phyloP scores from a whole-genome alignment of 2,888 invertebrate genomes.

The Drosophila longiperda region DNA sequence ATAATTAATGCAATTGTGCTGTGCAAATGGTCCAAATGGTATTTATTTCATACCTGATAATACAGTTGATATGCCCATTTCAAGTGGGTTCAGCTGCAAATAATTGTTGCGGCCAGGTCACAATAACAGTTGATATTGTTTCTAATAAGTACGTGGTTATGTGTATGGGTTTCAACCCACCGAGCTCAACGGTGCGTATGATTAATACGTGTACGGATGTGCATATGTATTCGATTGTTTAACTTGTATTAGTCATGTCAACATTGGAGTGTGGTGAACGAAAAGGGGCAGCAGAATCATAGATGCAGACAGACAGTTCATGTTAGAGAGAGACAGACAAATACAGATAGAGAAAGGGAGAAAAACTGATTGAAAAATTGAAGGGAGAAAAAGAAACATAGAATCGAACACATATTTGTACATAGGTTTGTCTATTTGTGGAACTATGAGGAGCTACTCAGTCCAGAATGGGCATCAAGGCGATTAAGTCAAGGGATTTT shows the following conservation, averaged over 20 bases:
- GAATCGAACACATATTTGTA: not conserved
- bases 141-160: not conserved
- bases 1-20: slow-evolving; percentile 8
- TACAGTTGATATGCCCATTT: slow-evolving; percentile 20
- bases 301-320: not conserved
- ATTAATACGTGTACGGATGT: slow-evolving; percentile 46
- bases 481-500: slow-evolving; percentile 36
- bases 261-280: slow-evolving; percentile 17
- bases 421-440: not conserved
- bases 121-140: slow-evolving; percentile 55
- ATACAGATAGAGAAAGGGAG: not conserved
- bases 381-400: not conserved
- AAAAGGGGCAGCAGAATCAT: not conserved
- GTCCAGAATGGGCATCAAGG: not conserved
- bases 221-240: slow-evolving; percentile 35
- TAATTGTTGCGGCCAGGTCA: not conserved
- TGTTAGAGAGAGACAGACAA: not conserved
- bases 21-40: not conserved
- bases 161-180: slow-evolving; percentile 5
- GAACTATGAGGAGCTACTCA: not conserved
- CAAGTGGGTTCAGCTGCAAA: slow-evolving; percentile 3
- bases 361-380: slow-evolving; percentile 1
- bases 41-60: slow-evolving; percentile 22
- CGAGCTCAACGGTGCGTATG: slow-evolving; percentile 61
- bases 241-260: slow-evolving; percentile 57